Percentiles rank a stretch among this genome's conserved stretches.
Evolutionary conservation across 2,113 vertebrate species (phyloP).

Genomic region (Ariopsis seemanni): DNA sequence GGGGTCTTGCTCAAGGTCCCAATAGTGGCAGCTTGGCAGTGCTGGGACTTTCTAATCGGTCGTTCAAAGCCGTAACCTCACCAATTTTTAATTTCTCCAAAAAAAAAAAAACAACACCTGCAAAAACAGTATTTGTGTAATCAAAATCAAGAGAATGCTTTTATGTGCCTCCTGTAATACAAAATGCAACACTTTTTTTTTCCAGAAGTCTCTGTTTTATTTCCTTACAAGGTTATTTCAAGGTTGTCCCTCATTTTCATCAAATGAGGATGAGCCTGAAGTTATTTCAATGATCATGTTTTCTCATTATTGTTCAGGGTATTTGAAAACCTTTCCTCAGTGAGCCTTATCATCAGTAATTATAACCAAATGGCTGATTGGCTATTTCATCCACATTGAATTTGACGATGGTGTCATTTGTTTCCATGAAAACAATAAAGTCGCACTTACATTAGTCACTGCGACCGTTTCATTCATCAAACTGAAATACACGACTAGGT

Average conservation of each 20-base stretch:
- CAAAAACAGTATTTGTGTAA: not conserved
- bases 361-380: not conserved
- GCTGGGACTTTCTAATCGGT: not conserved
- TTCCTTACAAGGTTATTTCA: not conserved
- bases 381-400: not conserved
- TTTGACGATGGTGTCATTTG: not conserved
- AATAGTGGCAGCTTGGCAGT: not conserved
- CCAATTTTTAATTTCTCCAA: not conserved
- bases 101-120: not conserved
- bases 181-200: not conserved
- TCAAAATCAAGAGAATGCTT: not conserved
- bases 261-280: not conserved
- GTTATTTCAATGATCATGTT: not conserved
- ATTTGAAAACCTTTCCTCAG: not conserved
- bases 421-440: not conserved
- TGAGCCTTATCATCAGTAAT: too few relatives aligned
- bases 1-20: not conserved
- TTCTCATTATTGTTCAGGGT: not conserved
- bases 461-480: not conserved
- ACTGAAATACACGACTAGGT: too few relatives aligned
- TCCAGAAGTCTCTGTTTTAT: not conserved
- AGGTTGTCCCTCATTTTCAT: not conserved
- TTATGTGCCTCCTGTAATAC: not conserved
- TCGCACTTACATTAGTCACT: not conserved
- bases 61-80: not conserved